Evolutionary conservation across 2,113 vertebrate species (phyloP), one percentile per base, ranked within the genome.

Genomic region (Onychostruthus taczanowskii): DNA sequence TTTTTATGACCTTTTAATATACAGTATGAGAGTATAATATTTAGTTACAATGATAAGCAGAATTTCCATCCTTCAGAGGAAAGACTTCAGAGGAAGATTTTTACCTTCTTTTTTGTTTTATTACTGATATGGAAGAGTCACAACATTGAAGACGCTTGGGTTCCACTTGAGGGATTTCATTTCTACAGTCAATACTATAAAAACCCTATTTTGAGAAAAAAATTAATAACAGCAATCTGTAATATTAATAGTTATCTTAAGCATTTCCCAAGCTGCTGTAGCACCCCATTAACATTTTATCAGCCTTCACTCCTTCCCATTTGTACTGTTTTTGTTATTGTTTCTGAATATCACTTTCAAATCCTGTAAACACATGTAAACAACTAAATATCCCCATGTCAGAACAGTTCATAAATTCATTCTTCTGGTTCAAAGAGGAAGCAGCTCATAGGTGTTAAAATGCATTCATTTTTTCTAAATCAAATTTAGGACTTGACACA

Each of bases 1-100:
- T 30, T 35, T 82, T 95, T 96, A 97, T 86, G 62, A 93, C 66
- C 75, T 96, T 96, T 94, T 94, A 94, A 95, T 93, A 73, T 37
- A 91, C n/a, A 76, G 46, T 41, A 58, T 77, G 84, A 97, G 81
- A 97, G 91, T 28, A 89, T 39, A 94, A 79, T 19, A 76, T 94
- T 97, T 90, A 87, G 58, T 94, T 55, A 80, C 61, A 87, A 82
- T 3, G 47, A 84, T 82, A 95, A 96, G 83, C 13, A 92, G 79
- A 70, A 93, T 75, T 83, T 92, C 13, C 70, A 79, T 53, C 39
- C 39, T 61, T 19, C n/a, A 44, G 37, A 37, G 37, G 37, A 37
- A 37, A 49, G 39, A 56, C 37, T 86, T 88, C 79, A 86, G 72
- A 61, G 28, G 41, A 37, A 56, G 18, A 68, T 10, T 82, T 81